Percentiles rank a stretch among this genome's conserved stretches.
phyloP scores from a whole-genome alignment of 1,140 invertebrate genomes.

The Apolygus lucorum region DNA sequence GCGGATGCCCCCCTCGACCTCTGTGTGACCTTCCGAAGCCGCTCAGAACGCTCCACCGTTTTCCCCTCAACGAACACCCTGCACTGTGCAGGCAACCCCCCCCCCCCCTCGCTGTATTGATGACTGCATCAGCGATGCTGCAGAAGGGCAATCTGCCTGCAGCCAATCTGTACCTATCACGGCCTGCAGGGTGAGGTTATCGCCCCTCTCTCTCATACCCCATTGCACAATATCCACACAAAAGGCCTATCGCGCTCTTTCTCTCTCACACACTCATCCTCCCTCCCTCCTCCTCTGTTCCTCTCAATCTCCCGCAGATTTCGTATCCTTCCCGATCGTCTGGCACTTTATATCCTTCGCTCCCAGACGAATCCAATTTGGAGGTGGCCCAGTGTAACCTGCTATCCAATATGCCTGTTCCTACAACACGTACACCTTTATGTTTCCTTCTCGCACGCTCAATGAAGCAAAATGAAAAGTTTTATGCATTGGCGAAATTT shows the following conservation, averaged over 20 bases:
- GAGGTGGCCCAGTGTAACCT: too few species aligned
- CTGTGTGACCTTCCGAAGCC: too few species aligned
- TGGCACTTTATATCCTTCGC: not conserved
- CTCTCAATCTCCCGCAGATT: not conserved
- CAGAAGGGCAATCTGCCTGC: conserved; percentile 12
- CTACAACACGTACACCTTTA: too few species aligned
- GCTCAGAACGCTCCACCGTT: too few species aligned
- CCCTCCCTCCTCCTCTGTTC: not conserved
- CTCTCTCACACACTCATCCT: not conserved
- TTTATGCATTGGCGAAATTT: too few species aligned
- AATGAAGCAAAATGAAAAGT: too few species aligned
- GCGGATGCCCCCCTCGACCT: conserved; percentile 4
- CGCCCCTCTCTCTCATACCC: not conserved
- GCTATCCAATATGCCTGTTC: too few species aligned
- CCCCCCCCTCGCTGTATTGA: not conserved
- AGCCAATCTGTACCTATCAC: conserved; percentile 16
- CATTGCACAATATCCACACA: conserved; percentile 14
- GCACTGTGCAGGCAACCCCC: too few species aligned
- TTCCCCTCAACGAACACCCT: too few species aligned
- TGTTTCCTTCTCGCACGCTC: too few species aligned
- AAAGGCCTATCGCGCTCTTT: not conserved
- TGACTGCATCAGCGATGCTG: conserved; percentile 14
- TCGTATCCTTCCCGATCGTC: not conserved
- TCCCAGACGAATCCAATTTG: not conserved
- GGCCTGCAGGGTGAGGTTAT: not conserved